Base-by-base conservation (phyloP, 2,888 invertebrate genomes). In the Graphium colonna region DNA sequence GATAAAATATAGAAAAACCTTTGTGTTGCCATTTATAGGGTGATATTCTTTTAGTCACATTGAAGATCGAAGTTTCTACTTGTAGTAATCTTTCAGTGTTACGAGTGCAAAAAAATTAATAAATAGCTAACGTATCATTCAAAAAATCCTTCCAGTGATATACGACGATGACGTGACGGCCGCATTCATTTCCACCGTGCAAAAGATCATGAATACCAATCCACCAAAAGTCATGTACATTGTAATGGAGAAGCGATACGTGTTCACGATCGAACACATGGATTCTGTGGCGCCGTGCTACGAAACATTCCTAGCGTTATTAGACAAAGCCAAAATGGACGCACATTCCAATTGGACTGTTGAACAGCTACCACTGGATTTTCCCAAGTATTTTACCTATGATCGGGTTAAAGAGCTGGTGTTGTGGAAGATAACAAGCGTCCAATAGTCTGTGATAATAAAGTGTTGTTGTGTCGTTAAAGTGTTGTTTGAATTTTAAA, bases 271-370 rank as follows among this genome's bases (percentile, higher is more conserved):
- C 60, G 91, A 92, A 10, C 95, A 96, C 67, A 91, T 95, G 75
- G 95, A 96, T 58, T 92, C 94, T 0, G 93, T 93, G n/a, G 96
- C 97, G 0, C 96, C 96, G 0, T 96, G 96, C 84, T 97, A 95
- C 69, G 96, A 96, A 69, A 94, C 95, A 84, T 96, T 96, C 82
- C 80, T 95, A 0, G 88, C 91, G 28, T 82, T 92, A 56, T 67
- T 94, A 10, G 82, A 91, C 52, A 85, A 88, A 63, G 79, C 92
- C 5, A 82, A 83, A 65, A 74, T 75, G 50, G 80, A 85, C 40
- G 60, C 78, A 15, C 71, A 76, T 67, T 75, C 78, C 61, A 79
- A 81, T 17, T 92, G 95, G 92, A 83, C 71, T 8, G 82, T 94
- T 17, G 90, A 93, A 69, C 90, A 93, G 67, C 68, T 95, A 44